Conservation (phyloP, 2,797 vertebrate species). For the Strix occidentalis region DNA sequence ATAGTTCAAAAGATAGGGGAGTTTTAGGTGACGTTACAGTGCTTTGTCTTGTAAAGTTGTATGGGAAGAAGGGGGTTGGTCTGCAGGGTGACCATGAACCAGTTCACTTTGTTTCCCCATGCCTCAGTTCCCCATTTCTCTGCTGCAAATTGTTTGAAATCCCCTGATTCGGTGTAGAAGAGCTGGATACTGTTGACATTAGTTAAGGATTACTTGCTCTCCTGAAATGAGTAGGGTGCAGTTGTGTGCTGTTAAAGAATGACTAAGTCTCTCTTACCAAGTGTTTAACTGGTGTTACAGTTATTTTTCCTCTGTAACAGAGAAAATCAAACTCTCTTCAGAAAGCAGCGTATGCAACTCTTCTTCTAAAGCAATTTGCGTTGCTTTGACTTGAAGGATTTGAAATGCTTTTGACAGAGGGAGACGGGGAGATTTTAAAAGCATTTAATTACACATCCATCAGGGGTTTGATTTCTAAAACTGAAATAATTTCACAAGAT, state of each 20-base stretch:
- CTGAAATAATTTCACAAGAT: neutral
- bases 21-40: neutral
- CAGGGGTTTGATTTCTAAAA: neutral
- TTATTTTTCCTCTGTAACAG: neutral
- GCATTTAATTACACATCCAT: neutral
- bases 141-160: neutral
- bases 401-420: neutral
- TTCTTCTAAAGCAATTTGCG: neutral
- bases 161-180: neutral
- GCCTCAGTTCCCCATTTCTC: neutral
- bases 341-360: neutral
- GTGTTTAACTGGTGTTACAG: neutral
- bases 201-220: neutral
- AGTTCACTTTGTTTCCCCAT: neutral
- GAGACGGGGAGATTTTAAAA: neutral
- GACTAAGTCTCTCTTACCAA: accelerated
- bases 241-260: neutral
- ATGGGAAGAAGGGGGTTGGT: neutral
- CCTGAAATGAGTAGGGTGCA: accelerated
- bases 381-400: neutral
- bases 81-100: neutral
- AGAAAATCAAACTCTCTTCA: neutral
- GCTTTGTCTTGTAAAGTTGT: neutral
- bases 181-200: neutral
- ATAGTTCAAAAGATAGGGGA: accelerated